Base-by-base conservation (phyloP, 2,113 vertebrate genomes). In the Catagonus wagneri region DNA sequence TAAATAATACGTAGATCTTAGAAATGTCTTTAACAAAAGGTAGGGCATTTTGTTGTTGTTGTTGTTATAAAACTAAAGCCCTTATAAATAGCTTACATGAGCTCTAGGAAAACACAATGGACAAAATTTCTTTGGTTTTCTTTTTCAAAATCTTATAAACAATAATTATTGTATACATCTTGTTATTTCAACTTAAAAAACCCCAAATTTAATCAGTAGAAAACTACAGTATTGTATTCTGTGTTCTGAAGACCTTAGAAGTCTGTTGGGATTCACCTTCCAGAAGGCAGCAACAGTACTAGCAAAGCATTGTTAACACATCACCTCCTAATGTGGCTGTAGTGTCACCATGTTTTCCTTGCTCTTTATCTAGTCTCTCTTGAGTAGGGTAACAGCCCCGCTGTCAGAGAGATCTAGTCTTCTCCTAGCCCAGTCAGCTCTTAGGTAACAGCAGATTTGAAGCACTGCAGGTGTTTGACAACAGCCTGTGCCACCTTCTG, bases 51-150 rank as follows among this genome's bases (percentile, higher is more conserved):
- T 94, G 29, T 86, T 94, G 27, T 90, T 72, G 20, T 92, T 94
- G 29, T 86, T 94, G 27, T 90, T 72, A 25, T 66, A 86, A 86
- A 89, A 91, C 52, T 29, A 80, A 93, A 80, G 8, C 1, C 36
- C 16, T 68, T 74, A 60, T 27, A 93, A 27, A 36, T 58, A 14
- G 91, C 76, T 93, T 54, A 20, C 0, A 1, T 96, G 44, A 44
- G 44, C 71, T 83, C 81, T 83, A 93, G 81, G 65, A 95, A 97
- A 83, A 95, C 36, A 27, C 39, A 96, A 65, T 96, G 66, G 96
- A 81, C 94, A 87, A 97, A 98, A 98, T 97, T 98, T 98, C 96
- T 96, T 98, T 97, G 96, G 98, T 98, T 98, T 91, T 98, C 98
- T 98, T 91, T 98, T 98, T 98, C 17, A 95, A 83, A 89, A 54